A percentile compares a stretch with the other conserved stretches of the same genome.
Conservation (phyloP, 2,113 vertebrate species). For the Eulemur macaco region DNA sequence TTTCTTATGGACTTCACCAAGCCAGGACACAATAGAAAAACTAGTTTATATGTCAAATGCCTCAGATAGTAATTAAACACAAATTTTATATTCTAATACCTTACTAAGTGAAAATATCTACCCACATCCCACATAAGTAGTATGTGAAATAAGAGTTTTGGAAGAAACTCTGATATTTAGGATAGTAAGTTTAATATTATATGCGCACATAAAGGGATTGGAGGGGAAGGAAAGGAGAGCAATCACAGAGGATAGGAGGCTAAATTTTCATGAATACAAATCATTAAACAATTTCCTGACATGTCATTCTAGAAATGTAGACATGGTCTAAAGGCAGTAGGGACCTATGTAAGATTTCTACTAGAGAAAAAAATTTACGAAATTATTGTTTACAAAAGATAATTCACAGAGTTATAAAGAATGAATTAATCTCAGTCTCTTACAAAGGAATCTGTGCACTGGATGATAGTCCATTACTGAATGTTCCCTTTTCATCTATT, state of each 20-base stretch:
- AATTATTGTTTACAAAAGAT: neutral
- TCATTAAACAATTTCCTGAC: neutral
- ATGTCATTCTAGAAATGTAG: neutral
- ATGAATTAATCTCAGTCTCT: neutral
- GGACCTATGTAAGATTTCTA: neutral
- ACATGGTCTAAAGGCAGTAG: neutral
- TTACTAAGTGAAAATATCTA: neutral
- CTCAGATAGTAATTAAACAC: neutral
- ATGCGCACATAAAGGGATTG: neutral
- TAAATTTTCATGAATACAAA: neutral
- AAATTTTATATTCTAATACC: neutral
- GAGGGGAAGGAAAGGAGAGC: rapidly evolving
- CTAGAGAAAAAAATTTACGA: neutral
- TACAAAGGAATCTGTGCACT: neutral
- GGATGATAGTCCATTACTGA: neutral
- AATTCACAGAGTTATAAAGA: neutral
- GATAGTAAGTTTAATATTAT: neutral
- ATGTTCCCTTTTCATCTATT: neutral
- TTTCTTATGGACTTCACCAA: neutral
- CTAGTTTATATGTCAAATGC: neutral
- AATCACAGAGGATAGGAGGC: neutral
- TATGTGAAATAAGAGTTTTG: neutral
- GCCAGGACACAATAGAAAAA: neutral
- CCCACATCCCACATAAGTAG: neutral
- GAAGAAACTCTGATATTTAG: neutral